These are phyloP conservation scores for Caenorhabditis parvicauda DNA, from an alignment of 2,888 invertebrate species.

Conservation along the genomic window DNA sequence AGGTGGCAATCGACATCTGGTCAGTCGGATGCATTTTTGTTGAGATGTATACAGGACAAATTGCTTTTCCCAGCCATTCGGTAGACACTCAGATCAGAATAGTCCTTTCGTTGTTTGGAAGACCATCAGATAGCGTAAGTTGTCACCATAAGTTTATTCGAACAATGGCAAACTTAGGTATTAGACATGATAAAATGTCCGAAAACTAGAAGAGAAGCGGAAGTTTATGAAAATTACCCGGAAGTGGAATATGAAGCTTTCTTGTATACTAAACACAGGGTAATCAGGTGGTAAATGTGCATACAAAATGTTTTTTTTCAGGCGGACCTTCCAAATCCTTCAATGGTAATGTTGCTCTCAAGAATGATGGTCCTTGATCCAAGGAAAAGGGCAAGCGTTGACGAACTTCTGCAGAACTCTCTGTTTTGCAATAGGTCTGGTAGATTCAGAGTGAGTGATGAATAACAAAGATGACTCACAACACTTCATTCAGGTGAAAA, in stretches of 20 bases:
- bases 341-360: slow-evolving; percentile 45
- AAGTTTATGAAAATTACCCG: background rate
- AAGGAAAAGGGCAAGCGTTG: slow-evolving; percentile 37
- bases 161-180: background rate
- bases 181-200: background rate
- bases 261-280: no score
- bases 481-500: slow-evolving; percentile 46
- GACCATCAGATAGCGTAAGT: slow-evolving; percentile 47
- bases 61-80: slow-evolving; percentile 53
- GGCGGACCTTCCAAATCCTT: no score
- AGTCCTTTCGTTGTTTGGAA: slow-evolving; percentile 48
- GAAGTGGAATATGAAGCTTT: no score
- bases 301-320: no score
- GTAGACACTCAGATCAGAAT: slow-evolving; percentile 57
- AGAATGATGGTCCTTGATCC: slow-evolving; percentile 42
- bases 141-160: background rate
- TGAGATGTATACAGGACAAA: slow-evolving; percentile 53
- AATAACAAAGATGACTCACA: background rate
- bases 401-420: slow-evolving; percentile 48
- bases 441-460: slow-evolving; percentile 12
- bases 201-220: background rate
- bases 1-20: slow-evolving; percentile 60
- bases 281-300: no score
- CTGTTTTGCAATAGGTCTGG: slow-evolving; percentile 22
- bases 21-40: slow-evolving; percentile 59